Conservation (phyloP, 2,113 vertebrate genomes). For the Orthonyx spaldingii region DNA sequence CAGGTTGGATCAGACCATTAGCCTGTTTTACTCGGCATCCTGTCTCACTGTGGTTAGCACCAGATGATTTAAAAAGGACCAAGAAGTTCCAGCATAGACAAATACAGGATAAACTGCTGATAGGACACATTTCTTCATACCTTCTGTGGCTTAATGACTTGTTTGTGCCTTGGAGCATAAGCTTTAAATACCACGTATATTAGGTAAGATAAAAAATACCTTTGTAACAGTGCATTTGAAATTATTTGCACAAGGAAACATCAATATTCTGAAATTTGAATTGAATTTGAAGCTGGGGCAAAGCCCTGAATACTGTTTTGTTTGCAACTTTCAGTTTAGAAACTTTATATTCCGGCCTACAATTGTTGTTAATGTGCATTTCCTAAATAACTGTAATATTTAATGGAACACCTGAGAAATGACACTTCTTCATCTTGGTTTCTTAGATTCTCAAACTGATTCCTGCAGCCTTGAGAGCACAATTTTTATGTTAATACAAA, state of each 20-base stretch:
- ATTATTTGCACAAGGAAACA: not conserved
- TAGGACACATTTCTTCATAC: not conserved
- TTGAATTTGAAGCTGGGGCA: not conserved
- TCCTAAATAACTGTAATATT: not conserved
- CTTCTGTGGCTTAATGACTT: not conserved
- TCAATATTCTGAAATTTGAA: not conserved
- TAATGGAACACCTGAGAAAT: not conserved
- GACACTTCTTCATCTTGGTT: not conserved
- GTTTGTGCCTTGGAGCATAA: not conserved
- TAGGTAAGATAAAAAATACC: not conserved
- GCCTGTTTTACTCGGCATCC: not conserved
- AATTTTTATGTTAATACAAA: not conserved
- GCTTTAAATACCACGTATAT: not conserved
- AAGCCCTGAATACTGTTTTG: not conserved
- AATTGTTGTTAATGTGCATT: not conserved
- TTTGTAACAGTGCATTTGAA: not conserved
- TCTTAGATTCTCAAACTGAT: not conserved
- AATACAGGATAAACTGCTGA: not conserved
- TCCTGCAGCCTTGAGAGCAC: not conserved
- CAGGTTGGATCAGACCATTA: not conserved
- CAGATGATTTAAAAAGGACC: not conserved
- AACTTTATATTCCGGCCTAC: not conserved
- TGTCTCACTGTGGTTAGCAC: not conserved
- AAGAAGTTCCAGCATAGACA: not conserved
- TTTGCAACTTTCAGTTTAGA: not conserved